A percentile compares a stretch with the other conserved stretches of the same genome.
These are phyloP conservation scores for Hirtodrosophila confusa DNA, from an alignment of 2,888 invertebrate genomes.

Conservation along the genomic window DNA sequence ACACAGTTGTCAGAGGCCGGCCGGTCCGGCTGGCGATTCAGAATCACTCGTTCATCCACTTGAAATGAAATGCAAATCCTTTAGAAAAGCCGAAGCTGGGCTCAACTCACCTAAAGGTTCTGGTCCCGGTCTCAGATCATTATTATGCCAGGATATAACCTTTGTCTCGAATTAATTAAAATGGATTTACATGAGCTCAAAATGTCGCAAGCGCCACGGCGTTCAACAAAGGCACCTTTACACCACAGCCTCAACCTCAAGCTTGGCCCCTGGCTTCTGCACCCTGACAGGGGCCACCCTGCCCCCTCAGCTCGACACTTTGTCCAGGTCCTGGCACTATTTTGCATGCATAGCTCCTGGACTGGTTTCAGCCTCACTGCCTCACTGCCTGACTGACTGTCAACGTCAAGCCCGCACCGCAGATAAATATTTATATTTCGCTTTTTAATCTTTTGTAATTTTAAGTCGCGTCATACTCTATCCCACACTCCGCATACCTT, in stretches of 20 bases:
- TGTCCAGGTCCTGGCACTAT: slow-evolving; percentile 48
- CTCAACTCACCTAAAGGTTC: slow-evolving; percentile 51
- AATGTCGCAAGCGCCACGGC: slow-evolving; percentile 62
- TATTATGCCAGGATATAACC: slow-evolving; percentile 76
- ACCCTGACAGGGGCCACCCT: not conserved
- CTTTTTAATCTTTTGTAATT: slow-evolving; percentile 81
- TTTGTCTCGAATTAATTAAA: slow-evolving; percentile 82
- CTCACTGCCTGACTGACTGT: slow-evolving; percentile 26
- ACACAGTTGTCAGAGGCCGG: slow-evolving; percentile 6
- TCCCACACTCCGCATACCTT: not conserved
- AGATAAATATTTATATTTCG: slow-evolving; percentile 80
- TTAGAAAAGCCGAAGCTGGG: slow-evolving; percentile 56
- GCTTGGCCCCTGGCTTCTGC: not conserved
- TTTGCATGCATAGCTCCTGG: slow-evolving; percentile 63
- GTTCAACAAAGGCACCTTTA: slow-evolving; percentile 68
- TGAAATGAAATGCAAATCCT: slow-evolving; percentile 80
- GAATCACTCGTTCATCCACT: slow-evolving; percentile 72
- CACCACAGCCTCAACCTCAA: slow-evolving; percentile 45
- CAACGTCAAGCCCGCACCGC: slow-evolving; percentile 64
- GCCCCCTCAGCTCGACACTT: slow-evolving; percentile 23
- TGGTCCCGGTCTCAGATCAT: slow-evolving; percentile 56
- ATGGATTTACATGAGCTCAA: slow-evolving; percentile 81
- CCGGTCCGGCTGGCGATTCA: slow-evolving; percentile 9
- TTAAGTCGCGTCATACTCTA: slow-evolving; percentile 70
- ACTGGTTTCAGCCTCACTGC: slow-evolving; percentile 17